phyloP scores from a whole-genome alignment of 1,140 invertebrate species.

The Andrena cerasifolii region DNA sequence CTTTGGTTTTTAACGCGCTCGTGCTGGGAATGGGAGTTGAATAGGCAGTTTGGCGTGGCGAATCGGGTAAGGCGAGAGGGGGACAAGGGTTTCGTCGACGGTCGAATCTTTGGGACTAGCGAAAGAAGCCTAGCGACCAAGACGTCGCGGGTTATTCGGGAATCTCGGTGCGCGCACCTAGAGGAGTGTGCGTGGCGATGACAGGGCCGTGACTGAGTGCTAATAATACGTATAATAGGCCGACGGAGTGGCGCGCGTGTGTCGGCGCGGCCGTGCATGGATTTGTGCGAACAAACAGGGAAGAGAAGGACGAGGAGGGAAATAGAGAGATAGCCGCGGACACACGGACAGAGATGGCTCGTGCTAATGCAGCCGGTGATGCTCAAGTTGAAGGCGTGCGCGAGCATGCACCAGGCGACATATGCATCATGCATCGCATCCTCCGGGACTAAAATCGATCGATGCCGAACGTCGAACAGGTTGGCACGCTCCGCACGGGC shows the following conservation, averaged over 20 bases:
- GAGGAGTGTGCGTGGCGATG: constrained; percentile 70
- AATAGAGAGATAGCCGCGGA: constrained; percentile 3
- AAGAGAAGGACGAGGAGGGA: constrained; percentile 11
- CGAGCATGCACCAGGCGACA: neutral
- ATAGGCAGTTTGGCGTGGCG: too few relatives aligned
- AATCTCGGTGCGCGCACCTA: constrained; percentile 47
- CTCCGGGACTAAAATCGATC: constrained; percentile 27
- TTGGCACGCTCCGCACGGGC: neutral
- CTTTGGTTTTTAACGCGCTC: too few relatives aligned
- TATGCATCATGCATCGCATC: constrained; percentile 1
- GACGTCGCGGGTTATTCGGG: constrained; percentile 29
- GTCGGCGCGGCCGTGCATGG: constrained; percentile 53
- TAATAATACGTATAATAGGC: constrained; percentile 78
- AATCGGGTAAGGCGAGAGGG: too few relatives aligned
- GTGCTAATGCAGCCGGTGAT: constrained; percentile 38
- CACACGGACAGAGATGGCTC: constrained; percentile 13
- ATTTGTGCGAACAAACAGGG: constrained; percentile 65
- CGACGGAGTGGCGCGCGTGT: constrained; percentile 42
- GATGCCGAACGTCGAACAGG: constrained; percentile 22
- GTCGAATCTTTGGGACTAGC: neutral
- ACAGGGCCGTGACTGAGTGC: constrained; percentile 77
- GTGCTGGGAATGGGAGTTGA: too few relatives aligned
- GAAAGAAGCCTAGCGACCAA: neutral
- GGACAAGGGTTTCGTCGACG: neutral
- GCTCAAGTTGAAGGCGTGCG: constrained; percentile 15